Evolutionary conservation across 1,140 invertebrate genomes (phyloP).

Genomic region (Spodoptera litura): DNA sequence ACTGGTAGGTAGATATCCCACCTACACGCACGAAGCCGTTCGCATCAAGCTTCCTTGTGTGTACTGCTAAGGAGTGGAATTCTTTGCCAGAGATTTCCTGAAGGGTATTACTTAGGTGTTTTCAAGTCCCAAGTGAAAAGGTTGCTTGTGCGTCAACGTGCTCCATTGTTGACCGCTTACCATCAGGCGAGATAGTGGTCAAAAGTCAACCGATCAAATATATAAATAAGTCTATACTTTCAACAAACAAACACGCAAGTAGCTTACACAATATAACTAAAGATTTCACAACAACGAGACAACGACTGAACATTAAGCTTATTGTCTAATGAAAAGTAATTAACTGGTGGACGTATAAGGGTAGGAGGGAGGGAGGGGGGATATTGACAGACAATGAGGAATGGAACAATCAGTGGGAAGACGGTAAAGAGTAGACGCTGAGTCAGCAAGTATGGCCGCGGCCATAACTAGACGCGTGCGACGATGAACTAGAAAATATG

Average conservation of each 20-base stretch:
- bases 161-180: no score
- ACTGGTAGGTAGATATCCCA: no score
- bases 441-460: slow-evolving; percentile 79
- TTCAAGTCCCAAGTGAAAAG: no score
- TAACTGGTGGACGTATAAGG: slow-evolving; percentile 65
- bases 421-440: slow-evolving; percentile 81
- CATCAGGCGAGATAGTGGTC: no score
- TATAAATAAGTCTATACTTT: no score
- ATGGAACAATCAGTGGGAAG: slow-evolving; percentile 81
- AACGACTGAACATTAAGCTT: slow-evolving; percentile 57
- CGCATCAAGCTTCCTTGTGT: no score
- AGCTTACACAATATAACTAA: slow-evolving; percentile 2
- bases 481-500: slow-evolving; percentile 21
- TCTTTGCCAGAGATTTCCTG: no score
- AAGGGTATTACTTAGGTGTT: no score
- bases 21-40: no score
- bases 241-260: not conserved
- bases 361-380: slow-evolving; percentile 47
- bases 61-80: no score
- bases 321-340: slow-evolving; percentile 86
- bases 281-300: slow-evolving; percentile 58
- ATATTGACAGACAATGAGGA: slow-evolving; percentile 81
- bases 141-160: no score
- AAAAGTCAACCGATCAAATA: no score
- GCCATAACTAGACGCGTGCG: slow-evolving; percentile 64